phyloP scores from a whole-genome alignment of 1,140 invertebrate species.

The Hypothenemus hampei region DNA sequence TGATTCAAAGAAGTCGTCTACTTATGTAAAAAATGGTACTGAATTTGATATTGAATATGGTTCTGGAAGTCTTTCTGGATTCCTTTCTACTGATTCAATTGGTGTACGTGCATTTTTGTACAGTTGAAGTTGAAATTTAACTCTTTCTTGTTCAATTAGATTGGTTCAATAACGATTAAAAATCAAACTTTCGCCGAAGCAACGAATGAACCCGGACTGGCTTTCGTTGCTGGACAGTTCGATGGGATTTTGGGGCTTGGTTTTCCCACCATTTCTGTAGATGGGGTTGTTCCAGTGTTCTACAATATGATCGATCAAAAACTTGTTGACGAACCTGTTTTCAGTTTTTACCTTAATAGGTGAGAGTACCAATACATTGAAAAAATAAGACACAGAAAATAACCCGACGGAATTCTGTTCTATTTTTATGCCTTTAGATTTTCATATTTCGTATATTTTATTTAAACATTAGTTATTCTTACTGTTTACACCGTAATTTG shows the following conservation, averaged over 20 bases:
- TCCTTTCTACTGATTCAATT: slow-evolving; percentile 83
- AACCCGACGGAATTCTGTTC: too few species aligned
- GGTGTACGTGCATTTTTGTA: slow-evolving; percentile 56
- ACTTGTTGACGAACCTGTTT: slow-evolving; percentile 71
- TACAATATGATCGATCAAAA: slow-evolving; percentile 89
- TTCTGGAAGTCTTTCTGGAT: slow-evolving; percentile 91
- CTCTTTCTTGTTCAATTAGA: slow-evolving; percentile 46
- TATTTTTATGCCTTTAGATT: too few species aligned
- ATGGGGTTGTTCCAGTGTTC: slow-evolving; percentile 87
- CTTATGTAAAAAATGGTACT: slow-evolving; percentile 85
- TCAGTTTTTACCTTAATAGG: slow-evolving; percentile 86
- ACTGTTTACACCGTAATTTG: too few species aligned
- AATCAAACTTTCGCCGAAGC: slow-evolving; percentile 95
- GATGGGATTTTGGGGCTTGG: slow-evolving; percentile 96
- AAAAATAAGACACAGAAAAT: too few species aligned
- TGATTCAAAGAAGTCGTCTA: slow-evolving; percentile 75
- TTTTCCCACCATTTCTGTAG: slow-evolving; percentile 83
- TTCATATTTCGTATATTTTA: too few species aligned
- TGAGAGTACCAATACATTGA: too few species aligned
- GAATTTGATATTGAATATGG: slow-evolving; percentile 92
- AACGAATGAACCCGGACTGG: slow-evolving; percentile 80
- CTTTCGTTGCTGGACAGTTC: slow-evolving; percentile 93
- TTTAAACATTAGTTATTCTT: too few species aligned
- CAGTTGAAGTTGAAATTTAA: not conserved
- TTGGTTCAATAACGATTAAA: slow-evolving; percentile 65